These are phyloP conservation scores for Pangasius sanitwongsei DNA, from an alignment of 2,797 vertebrate genomes.

Conservation along the genomic window DNA sequence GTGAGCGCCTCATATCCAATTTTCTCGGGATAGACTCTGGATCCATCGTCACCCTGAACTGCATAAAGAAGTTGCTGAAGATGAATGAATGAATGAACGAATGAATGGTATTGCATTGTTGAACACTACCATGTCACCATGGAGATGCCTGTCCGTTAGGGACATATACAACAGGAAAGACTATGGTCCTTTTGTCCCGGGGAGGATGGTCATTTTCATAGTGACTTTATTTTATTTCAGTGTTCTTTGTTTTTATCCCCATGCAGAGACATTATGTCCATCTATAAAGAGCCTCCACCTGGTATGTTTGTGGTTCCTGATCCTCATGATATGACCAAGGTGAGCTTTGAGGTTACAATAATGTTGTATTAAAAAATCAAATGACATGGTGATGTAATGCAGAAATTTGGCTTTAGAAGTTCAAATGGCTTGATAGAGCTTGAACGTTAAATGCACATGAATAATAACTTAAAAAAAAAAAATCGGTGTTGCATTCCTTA, in stretches of 20 bases:
- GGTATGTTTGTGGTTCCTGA: conserved; percentile 99
- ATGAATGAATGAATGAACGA: background rate
- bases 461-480: background rate
- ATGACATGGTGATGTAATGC: background rate
- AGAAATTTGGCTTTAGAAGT: background rate
- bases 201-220: conserved; percentile 35
- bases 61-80: background rate
- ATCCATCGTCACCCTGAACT: background rate
- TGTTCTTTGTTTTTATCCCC: conserved; percentile 16
- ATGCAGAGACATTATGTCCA: conserved; percentile 97
- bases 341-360: conserved; percentile 63
- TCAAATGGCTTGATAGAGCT: background rate
- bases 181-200: background rate
- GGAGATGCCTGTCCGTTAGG: background rate
- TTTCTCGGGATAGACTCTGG: background rate
- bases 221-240: background rate
- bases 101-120: background rate
- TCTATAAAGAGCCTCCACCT: conserved; percentile 97
- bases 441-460: background rate
- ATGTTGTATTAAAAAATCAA: background rate
- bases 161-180: background rate
- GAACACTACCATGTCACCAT: background rate
- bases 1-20: background rate
- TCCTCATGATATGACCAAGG: conserved; percentile 99
- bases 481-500: background rate